A percentile compares a stretch with the other conserved stretches of the same genome.
phyloP scores from a whole-genome alignment of 2,113 vertebrate genomes.

The Otocyon megalotis region DNA sequence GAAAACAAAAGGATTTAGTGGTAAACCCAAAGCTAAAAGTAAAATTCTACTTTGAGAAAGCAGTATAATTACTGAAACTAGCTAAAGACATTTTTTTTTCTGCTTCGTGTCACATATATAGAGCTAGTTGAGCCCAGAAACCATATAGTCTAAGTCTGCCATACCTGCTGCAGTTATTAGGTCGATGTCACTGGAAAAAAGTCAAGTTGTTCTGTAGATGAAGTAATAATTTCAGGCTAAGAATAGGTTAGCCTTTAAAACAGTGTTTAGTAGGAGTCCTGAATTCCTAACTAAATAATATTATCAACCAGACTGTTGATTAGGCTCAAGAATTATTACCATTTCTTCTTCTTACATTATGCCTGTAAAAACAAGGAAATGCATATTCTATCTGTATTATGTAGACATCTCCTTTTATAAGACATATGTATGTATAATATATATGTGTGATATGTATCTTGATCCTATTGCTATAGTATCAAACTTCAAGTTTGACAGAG shows the following conservation, averaged over 20 bases:
- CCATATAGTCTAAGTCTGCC: not conserved
- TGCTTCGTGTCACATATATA: not conserved
- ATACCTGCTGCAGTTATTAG: not conserved
- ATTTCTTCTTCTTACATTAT: not conserved
- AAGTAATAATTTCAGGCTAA: not conserved
- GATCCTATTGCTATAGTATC: not conserved
- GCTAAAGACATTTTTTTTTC: not conserved
- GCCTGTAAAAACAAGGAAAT: not conserved
- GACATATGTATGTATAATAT: not conserved
- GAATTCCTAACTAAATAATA: slow-evolving; percentile 17
- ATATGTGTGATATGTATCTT: not conserved
- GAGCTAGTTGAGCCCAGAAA: not conserved
- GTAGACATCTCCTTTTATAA: not conserved
- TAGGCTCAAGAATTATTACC: not conserved
- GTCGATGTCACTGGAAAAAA: not conserved
- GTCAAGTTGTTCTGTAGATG: not conserved
- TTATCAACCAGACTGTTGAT: not conserved
- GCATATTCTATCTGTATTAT: not conserved
- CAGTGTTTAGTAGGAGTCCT: not conserved
- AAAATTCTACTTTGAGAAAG: not conserved
- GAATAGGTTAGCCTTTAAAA: slow-evolving; percentile 18
- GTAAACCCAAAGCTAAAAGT: not conserved
- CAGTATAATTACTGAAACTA: not conserved
- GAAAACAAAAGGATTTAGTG: not conserved
- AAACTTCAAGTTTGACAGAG: slow-evolving; percentile 52